phyloP scores from a whole-genome alignment of 2,888 invertebrate genomes.

The Myathropa florea region DNA sequence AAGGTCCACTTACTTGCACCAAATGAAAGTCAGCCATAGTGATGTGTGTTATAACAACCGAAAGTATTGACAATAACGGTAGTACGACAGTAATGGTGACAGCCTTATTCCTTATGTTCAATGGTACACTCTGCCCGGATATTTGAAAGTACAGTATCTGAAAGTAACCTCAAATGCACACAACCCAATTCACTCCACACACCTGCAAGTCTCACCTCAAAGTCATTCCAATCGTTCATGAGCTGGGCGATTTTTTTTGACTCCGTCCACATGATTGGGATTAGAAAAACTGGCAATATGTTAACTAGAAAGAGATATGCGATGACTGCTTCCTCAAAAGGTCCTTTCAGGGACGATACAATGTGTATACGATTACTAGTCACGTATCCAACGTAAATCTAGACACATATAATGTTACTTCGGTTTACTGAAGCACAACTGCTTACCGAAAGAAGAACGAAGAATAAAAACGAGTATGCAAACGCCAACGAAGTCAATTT shows the following conservation, averaged over 20 bases:
- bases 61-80: constrained; percentile 84
- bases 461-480: constrained; percentile 83
- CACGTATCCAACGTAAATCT: constrained; percentile 84
- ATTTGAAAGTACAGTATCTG: constrained; percentile 84
- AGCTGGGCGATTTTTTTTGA: constrained; percentile 83
- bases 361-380: constrained; percentile 85
- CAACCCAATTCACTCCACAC: background rate
- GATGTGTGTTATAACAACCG: constrained; percentile 86
- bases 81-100: constrained; percentile 83
- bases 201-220: constrained; percentile 82
- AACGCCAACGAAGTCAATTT: constrained; percentile 82
- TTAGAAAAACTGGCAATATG: constrained; percentile 84
- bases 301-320: constrained; percentile 89
- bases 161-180: constrained; percentile 64
- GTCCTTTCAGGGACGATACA: constrained; percentile 84
- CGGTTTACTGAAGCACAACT: background rate
- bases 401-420: background rate
- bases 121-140: constrained; percentile 82
- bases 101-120: constrained; percentile 84
- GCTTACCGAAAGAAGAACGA: constrained; percentile 80
- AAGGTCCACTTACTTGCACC: constrained; percentile 81
- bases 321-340: constrained; percentile 89
- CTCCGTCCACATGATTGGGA: constrained; percentile 87
- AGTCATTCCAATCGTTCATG: constrained; percentile 85
- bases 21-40: constrained; percentile 87